These are phyloP conservation scores for Keiferia lycopersicella DNA, from an alignment of 2,888 invertebrate species.

Conservation along the genomic window DNA sequence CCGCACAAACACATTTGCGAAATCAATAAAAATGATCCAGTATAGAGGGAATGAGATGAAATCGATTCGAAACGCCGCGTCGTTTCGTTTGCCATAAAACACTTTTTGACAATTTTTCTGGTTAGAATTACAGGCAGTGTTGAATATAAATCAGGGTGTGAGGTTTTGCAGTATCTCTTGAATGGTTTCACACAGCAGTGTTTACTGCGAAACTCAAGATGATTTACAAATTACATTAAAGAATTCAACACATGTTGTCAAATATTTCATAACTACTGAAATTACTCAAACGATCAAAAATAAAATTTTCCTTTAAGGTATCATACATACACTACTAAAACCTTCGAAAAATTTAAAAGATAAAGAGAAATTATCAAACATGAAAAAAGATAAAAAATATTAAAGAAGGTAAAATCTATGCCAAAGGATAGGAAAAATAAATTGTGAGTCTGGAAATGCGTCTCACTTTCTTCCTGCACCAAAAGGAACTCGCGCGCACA, in stretches of 20 bases:
- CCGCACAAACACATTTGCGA: constrained; percentile 35
- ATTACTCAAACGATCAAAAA: no score
- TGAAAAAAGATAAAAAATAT: no score
- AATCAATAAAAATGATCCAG: constrained; percentile 48
- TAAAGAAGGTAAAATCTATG: no score
- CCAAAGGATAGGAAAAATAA: background rate
- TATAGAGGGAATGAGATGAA: constrained; percentile 59
- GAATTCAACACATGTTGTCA: no score
- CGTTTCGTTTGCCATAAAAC: constrained; percentile 62
- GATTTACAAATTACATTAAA: no score
- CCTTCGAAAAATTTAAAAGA: no score
- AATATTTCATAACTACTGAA: no score
- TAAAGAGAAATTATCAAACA: no score
- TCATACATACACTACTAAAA: no score
- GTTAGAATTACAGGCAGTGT: constrained; percentile 65
- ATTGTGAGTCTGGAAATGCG: background rate
- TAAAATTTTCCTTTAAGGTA: no score
- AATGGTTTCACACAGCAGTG: constrained; percentile 35
- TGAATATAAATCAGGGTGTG: constrained; percentile 68
- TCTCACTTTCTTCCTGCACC: constrained; percentile 7
- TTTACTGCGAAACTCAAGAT: no score
- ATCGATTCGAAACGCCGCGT: constrained; percentile 65
- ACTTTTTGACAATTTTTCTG: constrained; percentile 70
- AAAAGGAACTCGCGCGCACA: background rate
- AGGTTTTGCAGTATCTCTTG: constrained; percentile 67